These are phyloP conservation scores for Leptestheria dahalacensis DNA, from an alignment of 1,140 invertebrate species.

Conservation along the genomic window DNA sequence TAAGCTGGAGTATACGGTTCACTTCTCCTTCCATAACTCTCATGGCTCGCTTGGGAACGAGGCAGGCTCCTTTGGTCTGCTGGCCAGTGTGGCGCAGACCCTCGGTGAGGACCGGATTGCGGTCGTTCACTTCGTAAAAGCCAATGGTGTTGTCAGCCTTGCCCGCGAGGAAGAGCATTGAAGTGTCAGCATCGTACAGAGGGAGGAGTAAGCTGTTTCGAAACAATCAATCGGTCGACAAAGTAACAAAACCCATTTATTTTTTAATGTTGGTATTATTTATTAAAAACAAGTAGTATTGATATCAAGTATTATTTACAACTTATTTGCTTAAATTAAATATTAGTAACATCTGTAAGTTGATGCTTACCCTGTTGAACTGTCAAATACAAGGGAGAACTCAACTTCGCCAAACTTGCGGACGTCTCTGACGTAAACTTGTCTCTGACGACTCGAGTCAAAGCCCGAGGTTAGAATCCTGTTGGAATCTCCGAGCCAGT, in stretches of 20 bases:
- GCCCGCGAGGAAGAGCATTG: constrained; percentile 85
- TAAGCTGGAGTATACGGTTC: constrained; percentile 70
- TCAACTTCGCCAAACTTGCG: constrained; percentile 61
- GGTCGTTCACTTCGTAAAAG: constrained; percentile 70
- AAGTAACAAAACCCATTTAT: not conserved
- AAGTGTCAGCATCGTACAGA: constrained; percentile 75
- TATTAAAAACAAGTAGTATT: constrained; percentile 9
- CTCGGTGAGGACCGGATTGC: constrained; percentile 66
- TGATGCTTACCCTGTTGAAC: constrained; percentile 66
- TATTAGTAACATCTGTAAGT: constrained; percentile 8
- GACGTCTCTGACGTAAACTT: constrained; percentile 73
- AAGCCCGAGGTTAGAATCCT: constrained; percentile 65
- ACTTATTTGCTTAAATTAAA: too few relatives aligned
- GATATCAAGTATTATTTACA: constrained; percentile 5
- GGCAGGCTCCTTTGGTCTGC: constrained; percentile 78
- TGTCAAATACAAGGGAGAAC: constrained; percentile 63
- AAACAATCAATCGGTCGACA: constrained; percentile 17
- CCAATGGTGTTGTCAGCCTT: constrained; percentile 77
- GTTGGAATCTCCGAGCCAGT: constrained; percentile 71
- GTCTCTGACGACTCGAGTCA: constrained; percentile 50
- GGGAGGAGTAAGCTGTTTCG: constrained; percentile 60
- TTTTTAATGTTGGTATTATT: constrained; percentile 12
- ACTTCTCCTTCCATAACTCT: constrained; percentile 91
- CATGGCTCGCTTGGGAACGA: constrained; percentile 79
- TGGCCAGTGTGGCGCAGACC: constrained; percentile 64